phyloP scores from a whole-genome alignment of 2,113 vertebrate genomes.

The Oryzias curvinotus region DNA sequence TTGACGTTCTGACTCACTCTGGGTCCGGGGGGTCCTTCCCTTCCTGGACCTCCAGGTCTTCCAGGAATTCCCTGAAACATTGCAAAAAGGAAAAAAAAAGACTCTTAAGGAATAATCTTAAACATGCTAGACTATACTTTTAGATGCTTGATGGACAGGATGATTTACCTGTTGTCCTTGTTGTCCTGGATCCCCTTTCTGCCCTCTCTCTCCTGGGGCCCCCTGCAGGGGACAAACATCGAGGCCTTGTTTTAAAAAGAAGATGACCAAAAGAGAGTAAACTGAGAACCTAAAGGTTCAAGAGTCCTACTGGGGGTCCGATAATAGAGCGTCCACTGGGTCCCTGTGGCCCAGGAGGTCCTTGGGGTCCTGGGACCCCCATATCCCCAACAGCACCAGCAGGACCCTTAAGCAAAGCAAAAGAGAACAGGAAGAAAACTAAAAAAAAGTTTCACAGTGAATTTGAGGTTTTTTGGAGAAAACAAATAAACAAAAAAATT shows the following conservation, averaged over 20 bases:
- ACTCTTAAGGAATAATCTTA: neutral
- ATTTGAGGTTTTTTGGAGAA: no score
- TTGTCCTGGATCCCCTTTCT: conserved; percentile 87
- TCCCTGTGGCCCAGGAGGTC: conserved; percentile 90
- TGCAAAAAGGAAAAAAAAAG: conserved; percentile 1
- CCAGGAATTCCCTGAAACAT: conserved; percentile 86
- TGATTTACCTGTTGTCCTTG: conserved; percentile 85
- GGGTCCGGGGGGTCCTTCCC: conserved; percentile 85
- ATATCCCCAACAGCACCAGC: conserved; percentile 86
- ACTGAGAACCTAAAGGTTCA: no score
- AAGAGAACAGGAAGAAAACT: conserved; percentile 3
- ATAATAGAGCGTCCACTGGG: conserved; percentile 94
- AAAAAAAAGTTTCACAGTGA: neutral
- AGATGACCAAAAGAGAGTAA: rapidly evolving
- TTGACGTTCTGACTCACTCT: conserved; percentile 79
- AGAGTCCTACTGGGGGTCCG: conserved; percentile 82
- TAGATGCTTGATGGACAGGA: neutral
- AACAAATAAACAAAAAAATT: no score
- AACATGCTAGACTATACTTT: no score
- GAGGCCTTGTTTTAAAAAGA: neutral
- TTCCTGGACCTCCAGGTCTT: conserved; percentile 80
- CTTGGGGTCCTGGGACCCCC: conserved; percentile 87
- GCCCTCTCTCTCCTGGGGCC: conserved; percentile 84
- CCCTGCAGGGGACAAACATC: conserved; percentile 73
- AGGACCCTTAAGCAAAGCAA: conserved; percentile 78